A percentile compares a stretch with the other conserved stretches of the same genome.
Evolutionary conservation across 2,888 invertebrate species (phyloP).

Genomic region (Hydriomena furcata): DNA sequence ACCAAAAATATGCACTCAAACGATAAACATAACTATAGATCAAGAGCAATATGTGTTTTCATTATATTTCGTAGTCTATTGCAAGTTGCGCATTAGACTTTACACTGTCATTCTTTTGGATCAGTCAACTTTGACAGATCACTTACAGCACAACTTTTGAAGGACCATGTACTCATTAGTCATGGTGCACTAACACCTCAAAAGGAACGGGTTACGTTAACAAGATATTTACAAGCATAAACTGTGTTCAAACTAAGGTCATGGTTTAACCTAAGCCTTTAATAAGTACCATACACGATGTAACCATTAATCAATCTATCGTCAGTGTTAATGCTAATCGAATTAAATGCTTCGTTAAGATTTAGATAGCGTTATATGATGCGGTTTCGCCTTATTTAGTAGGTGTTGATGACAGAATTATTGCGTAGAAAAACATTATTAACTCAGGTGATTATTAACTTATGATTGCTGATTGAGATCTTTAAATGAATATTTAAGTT

Average conservation of each 20-base stretch:
- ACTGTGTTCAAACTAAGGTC: slow-evolving; percentile 55
- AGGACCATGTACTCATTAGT: neutral
- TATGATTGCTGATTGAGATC: too few relatives aligned
- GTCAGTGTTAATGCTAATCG: slow-evolving; percentile 53
- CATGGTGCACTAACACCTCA: neutral
- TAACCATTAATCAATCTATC: slow-evolving; percentile 54
- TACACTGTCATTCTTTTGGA: neutral
- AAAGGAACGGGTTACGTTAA: neutral
- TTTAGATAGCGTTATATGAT: slow-evolving; percentile 43
- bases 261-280: slow-evolving; percentile 59
- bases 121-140: neutral
- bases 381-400: slow-evolving; percentile 27
- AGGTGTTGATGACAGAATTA: slow-evolving; percentile 26
- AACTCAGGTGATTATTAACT: neutral
- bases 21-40: too few relatives aligned
- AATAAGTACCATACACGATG: slow-evolving; percentile 28
- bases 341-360: slow-evolving; percentile 65
- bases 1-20: too few relatives aligned
- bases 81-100: slow-evolving; percentile 3
- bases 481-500: too few relatives aligned
- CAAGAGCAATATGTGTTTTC: too few relatives aligned
- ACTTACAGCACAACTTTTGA: neutral
- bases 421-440: slow-evolving; percentile 4
- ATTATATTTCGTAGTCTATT: neutral
- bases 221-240: slow-evolving; percentile 22